These are phyloP conservation scores for Choloepus didactylus DNA, from an alignment of 2,797 vertebrate genomes.

Conservation along the genomic window DNA sequence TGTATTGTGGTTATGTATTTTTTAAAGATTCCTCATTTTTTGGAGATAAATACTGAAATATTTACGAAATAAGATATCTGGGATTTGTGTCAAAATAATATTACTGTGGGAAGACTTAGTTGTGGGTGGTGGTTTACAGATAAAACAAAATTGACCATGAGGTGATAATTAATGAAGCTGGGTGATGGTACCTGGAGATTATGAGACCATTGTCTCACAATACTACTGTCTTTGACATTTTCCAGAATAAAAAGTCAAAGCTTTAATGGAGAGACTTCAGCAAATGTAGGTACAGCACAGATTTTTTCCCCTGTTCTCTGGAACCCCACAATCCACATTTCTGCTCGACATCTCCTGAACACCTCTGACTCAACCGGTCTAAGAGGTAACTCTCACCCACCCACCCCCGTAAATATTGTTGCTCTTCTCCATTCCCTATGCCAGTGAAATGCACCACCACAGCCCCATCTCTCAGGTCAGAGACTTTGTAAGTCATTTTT, in stretches of 20 bases:
- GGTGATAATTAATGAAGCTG: constrained; percentile 21
- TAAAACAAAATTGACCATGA: background rate
- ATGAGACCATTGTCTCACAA: background rate
- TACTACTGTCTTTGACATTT: constrained; percentile 2
- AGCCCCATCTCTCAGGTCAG: background rate
- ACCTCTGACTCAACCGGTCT: background rate
- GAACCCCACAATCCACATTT: constrained; percentile 30
- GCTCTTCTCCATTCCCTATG: background rate
- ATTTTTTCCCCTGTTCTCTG: background rate
- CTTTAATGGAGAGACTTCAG: background rate
- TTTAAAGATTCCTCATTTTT: constrained; percentile 28
- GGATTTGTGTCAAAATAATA: constrained; percentile 42
- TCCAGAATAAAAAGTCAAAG: constrained; percentile 34
- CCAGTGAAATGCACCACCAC: background rate
- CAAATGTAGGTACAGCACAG: background rate
- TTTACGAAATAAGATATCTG: background rate
- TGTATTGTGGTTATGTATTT: background rate
- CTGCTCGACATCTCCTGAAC: background rate
- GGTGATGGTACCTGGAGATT: background rate
- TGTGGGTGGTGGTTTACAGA: background rate
- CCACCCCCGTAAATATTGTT: background rate
- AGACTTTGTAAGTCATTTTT: constrained; percentile 5
- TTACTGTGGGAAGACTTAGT: background rate
- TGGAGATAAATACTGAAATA: constrained; percentile 37
- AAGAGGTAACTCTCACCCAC: background rate